Conservation (phyloP, 2,113 vertebrate genomes). For the Podarcis cretensis region DNA sequence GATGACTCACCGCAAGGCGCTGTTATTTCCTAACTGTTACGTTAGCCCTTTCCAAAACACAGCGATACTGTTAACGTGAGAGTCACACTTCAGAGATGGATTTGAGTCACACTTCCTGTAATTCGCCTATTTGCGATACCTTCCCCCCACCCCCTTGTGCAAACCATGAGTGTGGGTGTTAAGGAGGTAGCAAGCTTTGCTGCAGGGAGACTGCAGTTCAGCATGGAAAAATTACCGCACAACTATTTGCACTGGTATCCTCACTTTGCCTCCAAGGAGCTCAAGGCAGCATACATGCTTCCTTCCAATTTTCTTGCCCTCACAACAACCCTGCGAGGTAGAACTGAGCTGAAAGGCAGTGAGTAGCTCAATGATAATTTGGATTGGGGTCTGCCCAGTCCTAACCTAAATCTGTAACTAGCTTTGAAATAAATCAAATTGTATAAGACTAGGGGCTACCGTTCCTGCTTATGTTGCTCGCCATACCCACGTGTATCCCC, state of each 20-base stretch:
- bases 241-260: background rate
- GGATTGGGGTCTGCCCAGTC: background rate
- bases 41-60: background rate
- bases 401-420: too few species aligned
- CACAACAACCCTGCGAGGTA: background rate
- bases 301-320: background rate
- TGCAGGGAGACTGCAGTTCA: background rate
- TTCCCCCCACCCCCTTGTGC: background rate
- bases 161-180: background rate
- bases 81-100: background rate
- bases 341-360: background rate
- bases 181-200: too few species aligned
- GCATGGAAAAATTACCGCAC: background rate
- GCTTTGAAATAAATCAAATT: too few species aligned
- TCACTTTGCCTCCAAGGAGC: background rate
- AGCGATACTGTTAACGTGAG: background rate
- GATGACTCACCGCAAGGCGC: background rate
- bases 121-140: background rate
- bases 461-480: too few species aligned
- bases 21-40: background rate
- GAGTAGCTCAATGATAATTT: background rate
- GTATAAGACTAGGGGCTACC: too few species aligned
- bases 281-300: background rate
- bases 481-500: too few species aligned
- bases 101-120: constrained; percentile 27